These are phyloP conservation scores for Galeruca laticollis DNA, from an alignment of 2,888 invertebrate genomes.

Conservation along the genomic window DNA sequence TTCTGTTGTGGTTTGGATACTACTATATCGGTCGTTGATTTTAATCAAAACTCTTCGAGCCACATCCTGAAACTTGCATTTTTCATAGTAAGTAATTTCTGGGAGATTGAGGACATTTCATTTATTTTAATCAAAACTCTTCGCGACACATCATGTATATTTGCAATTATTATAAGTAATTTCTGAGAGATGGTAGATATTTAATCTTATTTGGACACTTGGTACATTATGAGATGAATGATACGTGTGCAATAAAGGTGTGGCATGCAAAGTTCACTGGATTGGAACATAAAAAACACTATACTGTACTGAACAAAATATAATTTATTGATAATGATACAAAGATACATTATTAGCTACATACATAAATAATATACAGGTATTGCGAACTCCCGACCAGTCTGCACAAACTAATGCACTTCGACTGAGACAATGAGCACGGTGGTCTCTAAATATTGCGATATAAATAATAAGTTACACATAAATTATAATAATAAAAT, in stretches of 20 bases:
- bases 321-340: conserved; percentile 68
- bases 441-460: conserved; percentile 65
- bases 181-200: too few species aligned
- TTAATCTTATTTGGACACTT: neutral
- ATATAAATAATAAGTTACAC: conserved; percentile 69
- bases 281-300: conserved; percentile 28
- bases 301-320: conserved; percentile 64
- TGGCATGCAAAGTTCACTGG: conserved; percentile 24
- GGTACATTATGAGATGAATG: neutral
- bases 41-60: too few species aligned
- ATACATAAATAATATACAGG: conserved; percentile 66
- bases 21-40: too few species aligned
- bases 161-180: too few species aligned
- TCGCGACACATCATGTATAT: too few species aligned
- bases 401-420: conserved; percentile 36
- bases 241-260: neutral
- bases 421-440: conserved; percentile 59
- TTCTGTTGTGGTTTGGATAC: too few species aligned
- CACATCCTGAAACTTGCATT: too few species aligned
- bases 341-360: conserved; percentile 65
- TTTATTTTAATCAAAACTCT: too few species aligned
- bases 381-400: conserved; percentile 58
- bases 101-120: too few species aligned
- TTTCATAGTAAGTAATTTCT: too few species aligned
- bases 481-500: conserved; percentile 68